phyloP scores from a whole-genome alignment of 2,888 invertebrate species.

The Patella pellucida region DNA sequence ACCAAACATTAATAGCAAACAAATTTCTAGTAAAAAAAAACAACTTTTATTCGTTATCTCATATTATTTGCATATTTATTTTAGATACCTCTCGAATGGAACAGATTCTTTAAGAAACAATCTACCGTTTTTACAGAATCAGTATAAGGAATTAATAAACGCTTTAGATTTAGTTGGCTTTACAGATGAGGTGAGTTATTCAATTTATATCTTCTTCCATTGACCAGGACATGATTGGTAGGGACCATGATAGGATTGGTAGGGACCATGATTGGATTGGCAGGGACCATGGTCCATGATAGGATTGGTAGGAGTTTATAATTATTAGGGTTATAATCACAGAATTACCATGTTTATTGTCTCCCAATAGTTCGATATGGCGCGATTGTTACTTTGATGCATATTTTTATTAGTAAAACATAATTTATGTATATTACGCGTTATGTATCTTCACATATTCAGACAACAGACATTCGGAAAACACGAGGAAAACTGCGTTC shows the following conservation, averaged over 20 bases:
- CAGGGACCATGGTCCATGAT: too few species aligned
- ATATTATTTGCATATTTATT: not conserved
- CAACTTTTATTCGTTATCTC: not conserved
- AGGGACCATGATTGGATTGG: too few species aligned
- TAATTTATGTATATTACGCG: not conserved
- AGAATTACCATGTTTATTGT: not conserved
- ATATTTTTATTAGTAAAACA: not conserved
- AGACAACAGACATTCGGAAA: too few species aligned
- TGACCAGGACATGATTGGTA: too few species aligned
- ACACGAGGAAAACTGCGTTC: too few species aligned
- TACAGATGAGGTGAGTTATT: constrained; percentile 57
- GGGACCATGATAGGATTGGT: too few species aligned
- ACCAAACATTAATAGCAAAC: not conserved
- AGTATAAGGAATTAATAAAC: constrained; percentile 61
- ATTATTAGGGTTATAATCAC: too few species aligned
- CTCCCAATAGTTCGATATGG: not conserved
- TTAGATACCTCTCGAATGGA: constrained; percentile 58
- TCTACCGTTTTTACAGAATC: constrained; percentile 38
- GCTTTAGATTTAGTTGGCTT: constrained; percentile 69
- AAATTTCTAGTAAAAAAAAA: not conserved
- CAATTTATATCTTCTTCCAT: too few species aligned
- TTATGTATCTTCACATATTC: too few species aligned
- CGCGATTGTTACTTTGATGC: not conserved
- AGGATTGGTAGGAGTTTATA: too few species aligned
- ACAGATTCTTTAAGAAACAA: constrained; percentile 39